Evolutionary conservation across 1,140 invertebrate species (phyloP).

Genomic region (Anastatus disparis): DNA sequence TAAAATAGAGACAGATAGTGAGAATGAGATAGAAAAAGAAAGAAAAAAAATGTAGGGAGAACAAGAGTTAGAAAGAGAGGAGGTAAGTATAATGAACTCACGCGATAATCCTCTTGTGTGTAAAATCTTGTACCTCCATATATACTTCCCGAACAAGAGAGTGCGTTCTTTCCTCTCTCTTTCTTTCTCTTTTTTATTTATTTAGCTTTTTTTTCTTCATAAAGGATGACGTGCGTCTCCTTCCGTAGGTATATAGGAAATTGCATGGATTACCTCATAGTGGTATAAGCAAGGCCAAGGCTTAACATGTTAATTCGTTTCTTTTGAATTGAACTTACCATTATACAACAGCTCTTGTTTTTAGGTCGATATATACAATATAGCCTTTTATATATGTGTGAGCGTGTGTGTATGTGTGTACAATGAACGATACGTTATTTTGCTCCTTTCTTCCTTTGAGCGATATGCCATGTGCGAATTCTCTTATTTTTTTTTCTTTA

Average conservation of each 20-base stretch:
- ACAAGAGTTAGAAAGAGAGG: not conserved
- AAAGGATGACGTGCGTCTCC: slow-evolving; percentile 34
- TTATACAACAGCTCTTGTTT: not conserved
- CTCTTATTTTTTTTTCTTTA: no score
- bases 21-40: not conserved
- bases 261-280: slow-evolving; percentile 61
- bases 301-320: slow-evolving; percentile 35
- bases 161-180: slow-evolving; percentile 50
- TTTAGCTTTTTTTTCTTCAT: not conserved
- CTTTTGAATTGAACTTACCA: not conserved
- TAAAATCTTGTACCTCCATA: no score
- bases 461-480: no score
- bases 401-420: no score
- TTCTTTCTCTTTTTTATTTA: not conserved
- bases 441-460: slow-evolving; percentile 10
- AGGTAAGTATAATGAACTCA: slow-evolving; percentile 50
- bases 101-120: slow-evolving; percentile 53
- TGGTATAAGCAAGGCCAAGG: no score
- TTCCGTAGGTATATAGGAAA: slow-evolving; percentile 59
- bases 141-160: slow-evolving; percentile 50
- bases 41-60: not conserved
- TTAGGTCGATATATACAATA: slow-evolving; percentile 23
- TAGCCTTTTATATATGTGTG: no score
- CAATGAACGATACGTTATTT: no score
- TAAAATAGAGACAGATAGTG: not conserved